These are phyloP conservation scores for Calosoma granatense DNA, from an alignment of 1,140 invertebrate species.

Conservation along the genomic window DNA sequence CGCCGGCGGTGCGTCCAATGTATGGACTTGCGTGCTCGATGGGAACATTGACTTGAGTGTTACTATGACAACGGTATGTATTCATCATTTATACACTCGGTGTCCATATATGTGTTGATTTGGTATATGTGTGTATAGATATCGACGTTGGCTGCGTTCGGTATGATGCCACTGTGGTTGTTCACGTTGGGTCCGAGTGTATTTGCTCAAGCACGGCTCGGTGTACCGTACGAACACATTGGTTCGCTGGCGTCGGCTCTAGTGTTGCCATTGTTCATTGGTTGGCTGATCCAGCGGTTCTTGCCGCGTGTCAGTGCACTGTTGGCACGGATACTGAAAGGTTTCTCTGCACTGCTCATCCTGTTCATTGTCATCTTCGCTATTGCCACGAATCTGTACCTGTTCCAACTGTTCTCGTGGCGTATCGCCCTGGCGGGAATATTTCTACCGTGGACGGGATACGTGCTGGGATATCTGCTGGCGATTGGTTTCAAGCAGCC, in stretches of 20 bases:
- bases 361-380: conserved; percentile 90
- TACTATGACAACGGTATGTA: conserved; percentile 83
- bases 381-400: conserved; percentile 79
- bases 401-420: conserved; percentile 85
- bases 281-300: conserved; percentile 62
- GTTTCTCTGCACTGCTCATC: conserved; percentile 73
- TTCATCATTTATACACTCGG: background rate
- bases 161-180: conserved; percentile 90
- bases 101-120: conserved; percentile 17
- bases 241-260: conserved; percentile 62
- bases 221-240: conserved; percentile 75
- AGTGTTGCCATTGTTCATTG: conserved; percentile 74
- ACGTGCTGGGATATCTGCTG: conserved; percentile 56
- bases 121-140: conserved; percentile 13
- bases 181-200: conserved; percentile 79
- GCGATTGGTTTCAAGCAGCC: conserved; percentile 51
- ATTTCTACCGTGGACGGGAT: conserved; percentile 80
- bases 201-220: conserved; percentile 57
- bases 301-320: conserved; percentile 54
- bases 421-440: conserved; percentile 74
- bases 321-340: conserved; percentile 72
- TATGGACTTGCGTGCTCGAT: conserved; percentile 80
- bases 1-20: conserved; percentile 90
- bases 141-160: conserved; percentile 27
- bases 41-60: conserved; percentile 86